phyloP scores from a whole-genome alignment of 2,797 vertebrate genomes.

The Protosalanx chinensis region DNA sequence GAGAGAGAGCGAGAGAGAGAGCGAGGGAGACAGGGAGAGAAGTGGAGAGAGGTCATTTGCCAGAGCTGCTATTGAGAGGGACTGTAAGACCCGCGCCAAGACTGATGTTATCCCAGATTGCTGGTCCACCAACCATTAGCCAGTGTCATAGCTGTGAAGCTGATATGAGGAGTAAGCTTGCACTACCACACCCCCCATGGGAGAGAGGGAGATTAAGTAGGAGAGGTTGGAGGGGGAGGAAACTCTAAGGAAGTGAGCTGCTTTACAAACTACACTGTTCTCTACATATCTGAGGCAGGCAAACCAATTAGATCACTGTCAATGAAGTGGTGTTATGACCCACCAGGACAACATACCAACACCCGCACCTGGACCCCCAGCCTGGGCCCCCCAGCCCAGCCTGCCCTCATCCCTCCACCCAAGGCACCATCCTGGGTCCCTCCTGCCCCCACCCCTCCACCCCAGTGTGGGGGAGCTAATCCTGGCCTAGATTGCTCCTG shows the following conservation, averaged over 20 bases:
- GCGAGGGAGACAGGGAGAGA: too few species aligned
- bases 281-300: too few species aligned
- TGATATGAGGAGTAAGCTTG: conserved; percentile 35
- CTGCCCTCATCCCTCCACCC: conserved; percentile 15
- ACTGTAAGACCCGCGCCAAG: conserved; percentile 2
- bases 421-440: not conserved
- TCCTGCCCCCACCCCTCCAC: conserved; percentile 37
- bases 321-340: too few species aligned
- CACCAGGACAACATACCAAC: not conserved
- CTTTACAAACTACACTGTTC: too few species aligned
- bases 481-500: conserved; percentile 51
- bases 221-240: not conserved
- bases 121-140: conserved; percentile 64
- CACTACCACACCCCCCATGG: conserved; percentile 34
- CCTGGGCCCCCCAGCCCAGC: too few species aligned
- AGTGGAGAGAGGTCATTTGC: too few species aligned
- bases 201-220: conserved; percentile 27
- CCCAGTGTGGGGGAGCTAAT: conserved; percentile 61
- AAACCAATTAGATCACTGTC: too few species aligned
- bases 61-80: too few species aligned
- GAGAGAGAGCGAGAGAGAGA: not conserved
- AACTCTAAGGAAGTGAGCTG: too few species aligned
- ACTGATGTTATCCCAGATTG: conserved; percentile 66
- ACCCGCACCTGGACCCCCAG: conserved; percentile 9
- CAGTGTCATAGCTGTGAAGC: conserved; percentile 56